phyloP scores from a whole-genome alignment of 2,113 vertebrate genomes.

The Felis chaus region DNA sequence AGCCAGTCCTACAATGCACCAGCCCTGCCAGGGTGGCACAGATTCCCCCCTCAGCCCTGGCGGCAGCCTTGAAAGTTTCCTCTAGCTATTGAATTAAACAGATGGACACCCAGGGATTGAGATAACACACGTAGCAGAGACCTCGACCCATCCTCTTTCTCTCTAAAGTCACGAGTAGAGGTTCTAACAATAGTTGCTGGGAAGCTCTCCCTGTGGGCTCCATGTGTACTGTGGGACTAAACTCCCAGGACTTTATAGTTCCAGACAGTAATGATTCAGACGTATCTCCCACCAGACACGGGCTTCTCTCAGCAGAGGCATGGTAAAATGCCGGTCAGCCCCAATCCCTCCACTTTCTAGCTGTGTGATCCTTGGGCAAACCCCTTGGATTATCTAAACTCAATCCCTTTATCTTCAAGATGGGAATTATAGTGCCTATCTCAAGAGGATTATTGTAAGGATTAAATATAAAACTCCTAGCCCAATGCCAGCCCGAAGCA shows the following conservation, averaged over 20 bases:
- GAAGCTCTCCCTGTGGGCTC: not conserved
- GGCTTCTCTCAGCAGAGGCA: not conserved
- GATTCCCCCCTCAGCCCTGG: too few relatives aligned
- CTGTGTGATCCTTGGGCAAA: not conserved
- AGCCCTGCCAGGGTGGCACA: not conserved
- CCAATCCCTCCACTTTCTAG: not conserved
- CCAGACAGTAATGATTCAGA: not conserved
- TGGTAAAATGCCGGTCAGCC: not conserved
- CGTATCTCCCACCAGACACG: too few relatives aligned
- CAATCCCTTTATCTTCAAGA: not conserved
- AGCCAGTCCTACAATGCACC: not conserved
- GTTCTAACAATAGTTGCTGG: not conserved
- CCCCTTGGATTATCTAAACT: not conserved
- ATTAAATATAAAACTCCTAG: not conserved
- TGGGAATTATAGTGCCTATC: not conserved
- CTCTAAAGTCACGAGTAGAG: not conserved
- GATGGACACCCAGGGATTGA: not conserved
- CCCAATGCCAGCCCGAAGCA: not conserved
- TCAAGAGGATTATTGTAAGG: not conserved
- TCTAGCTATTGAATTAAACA: not conserved
- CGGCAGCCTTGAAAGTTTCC: not conserved
- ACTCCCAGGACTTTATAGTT: not conserved
- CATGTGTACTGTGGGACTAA: rapidly evolving
- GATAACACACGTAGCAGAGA: not conserved
- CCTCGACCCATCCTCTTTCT: not conserved